phyloP scores from a whole-genome alignment of 2,797 vertebrate genomes.

The Poecile montanus region DNA sequence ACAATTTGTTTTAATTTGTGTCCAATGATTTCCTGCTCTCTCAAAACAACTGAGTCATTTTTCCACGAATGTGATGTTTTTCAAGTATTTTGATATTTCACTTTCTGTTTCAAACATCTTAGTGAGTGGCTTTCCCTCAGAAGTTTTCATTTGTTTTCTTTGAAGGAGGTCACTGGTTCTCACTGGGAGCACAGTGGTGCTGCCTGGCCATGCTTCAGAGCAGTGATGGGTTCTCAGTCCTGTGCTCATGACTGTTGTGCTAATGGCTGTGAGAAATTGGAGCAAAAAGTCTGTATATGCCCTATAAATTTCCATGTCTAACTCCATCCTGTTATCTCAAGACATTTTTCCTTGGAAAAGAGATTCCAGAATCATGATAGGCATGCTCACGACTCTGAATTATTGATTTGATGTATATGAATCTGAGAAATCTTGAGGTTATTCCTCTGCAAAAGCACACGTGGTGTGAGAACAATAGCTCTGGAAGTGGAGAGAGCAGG shows the following conservation, averaged over 20 bases:
- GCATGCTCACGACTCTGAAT: not conserved
- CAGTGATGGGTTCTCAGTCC: not conserved
- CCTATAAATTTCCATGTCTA: not conserved
- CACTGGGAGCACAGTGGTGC: fast-evolving
- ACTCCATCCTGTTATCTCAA: not conserved
- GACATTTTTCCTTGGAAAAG: not conserved
- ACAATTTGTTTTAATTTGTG: not conserved
- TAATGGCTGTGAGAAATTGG: not conserved
- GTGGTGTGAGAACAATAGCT: not conserved
- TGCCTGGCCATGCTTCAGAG: not conserved
- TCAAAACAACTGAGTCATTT: not conserved
- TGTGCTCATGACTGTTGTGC: not conserved
- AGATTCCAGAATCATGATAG: not conserved
- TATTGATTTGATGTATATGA: not conserved
- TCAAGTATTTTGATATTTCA: not conserved
- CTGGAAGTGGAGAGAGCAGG: not conserved
- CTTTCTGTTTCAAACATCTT: not conserved
- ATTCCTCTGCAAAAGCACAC: not conserved
- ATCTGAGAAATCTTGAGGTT: not conserved
- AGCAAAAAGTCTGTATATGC: not conserved
- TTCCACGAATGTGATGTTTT: not conserved
- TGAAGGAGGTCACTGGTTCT: not conserved
- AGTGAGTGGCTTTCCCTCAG: not conserved
- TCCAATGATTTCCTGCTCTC: not conserved
- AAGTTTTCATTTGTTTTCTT: not conserved